phyloP scores from a whole-genome alignment of 2,113 vertebrate genomes.

The Hippocampus comes region DNA sequence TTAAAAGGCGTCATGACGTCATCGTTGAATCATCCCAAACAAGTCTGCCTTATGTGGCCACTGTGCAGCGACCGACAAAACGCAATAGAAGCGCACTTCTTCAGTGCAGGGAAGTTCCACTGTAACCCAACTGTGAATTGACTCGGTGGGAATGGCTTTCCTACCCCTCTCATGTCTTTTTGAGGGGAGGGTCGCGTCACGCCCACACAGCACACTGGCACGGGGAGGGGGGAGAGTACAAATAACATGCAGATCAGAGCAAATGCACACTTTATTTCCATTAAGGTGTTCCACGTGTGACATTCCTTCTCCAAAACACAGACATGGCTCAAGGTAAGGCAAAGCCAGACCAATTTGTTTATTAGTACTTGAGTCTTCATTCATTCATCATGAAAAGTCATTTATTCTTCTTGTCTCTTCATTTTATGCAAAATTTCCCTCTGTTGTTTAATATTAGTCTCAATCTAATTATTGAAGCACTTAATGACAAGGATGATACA shows the following conservation, averaged over 20 bases:
- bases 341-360: neutral
- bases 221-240: constrained; percentile 24
- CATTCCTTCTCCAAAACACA: neutral
- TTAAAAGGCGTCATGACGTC: neutral
- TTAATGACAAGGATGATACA: neutral
- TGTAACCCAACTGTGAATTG: neutral
- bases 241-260: constrained; percentile 13
- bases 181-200: constrained; percentile 38
- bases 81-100: neutral
- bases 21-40: constrained; percentile 1
- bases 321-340: constrained; percentile 58
- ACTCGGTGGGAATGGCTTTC: neutral
- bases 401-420: neutral
- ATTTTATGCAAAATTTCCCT: neutral
- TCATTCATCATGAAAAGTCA: neutral
- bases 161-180: neutral
- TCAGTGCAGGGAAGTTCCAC: neutral
- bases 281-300: neutral
- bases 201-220: constrained; percentile 25
- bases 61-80: neutral
- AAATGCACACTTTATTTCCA: neutral
- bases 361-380: neutral
- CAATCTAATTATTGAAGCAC: neutral
- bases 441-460: neutral
- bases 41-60: neutral